Conservation (phyloP, 2,888 invertebrate species). For the Prosapia bicincta region DNA sequence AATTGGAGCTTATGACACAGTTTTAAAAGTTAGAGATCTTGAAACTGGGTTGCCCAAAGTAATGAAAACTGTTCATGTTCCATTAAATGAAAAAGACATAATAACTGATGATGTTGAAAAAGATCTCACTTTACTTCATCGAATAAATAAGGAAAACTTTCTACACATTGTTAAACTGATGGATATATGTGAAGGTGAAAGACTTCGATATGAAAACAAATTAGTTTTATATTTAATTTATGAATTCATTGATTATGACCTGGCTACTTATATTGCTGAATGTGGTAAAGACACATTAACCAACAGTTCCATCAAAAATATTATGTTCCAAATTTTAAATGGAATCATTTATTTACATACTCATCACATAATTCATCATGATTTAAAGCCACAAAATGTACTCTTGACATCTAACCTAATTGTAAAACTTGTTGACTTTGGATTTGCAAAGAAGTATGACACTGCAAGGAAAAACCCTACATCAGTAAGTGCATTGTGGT, state of each 20-base stretch:
- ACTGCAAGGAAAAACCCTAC: not conserved
- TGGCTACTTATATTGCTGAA: not conserved
- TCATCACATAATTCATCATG: not conserved
- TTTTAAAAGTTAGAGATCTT: not conserved
- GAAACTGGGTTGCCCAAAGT: not conserved
- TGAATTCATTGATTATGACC: not conserved
- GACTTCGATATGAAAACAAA: not conserved
- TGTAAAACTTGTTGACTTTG: not conserved
- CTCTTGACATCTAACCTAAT: not conserved
- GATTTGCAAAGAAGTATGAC: not conserved
- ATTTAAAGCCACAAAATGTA: not conserved
- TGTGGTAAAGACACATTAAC: not conserved
- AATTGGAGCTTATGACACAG: not conserved
- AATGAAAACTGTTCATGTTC: not conserved
- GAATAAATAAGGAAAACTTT: not conserved
- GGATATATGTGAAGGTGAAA: not conserved
- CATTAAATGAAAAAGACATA: not conserved
- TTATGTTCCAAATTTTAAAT: not conserved
- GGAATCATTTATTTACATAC: not conserved
- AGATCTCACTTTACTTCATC: not conserved
- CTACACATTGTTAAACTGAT: not conserved
- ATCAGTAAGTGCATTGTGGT: not conserved
- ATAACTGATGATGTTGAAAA: not conserved
- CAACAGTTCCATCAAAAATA: not conserved
- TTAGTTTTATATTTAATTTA: not conserved